Percentiles rank a stretch among this genome's conserved stretches.
Conservation (phyloP, 2,113 vertebrate species). For the Oreotrochilus melanogaster region DNA sequence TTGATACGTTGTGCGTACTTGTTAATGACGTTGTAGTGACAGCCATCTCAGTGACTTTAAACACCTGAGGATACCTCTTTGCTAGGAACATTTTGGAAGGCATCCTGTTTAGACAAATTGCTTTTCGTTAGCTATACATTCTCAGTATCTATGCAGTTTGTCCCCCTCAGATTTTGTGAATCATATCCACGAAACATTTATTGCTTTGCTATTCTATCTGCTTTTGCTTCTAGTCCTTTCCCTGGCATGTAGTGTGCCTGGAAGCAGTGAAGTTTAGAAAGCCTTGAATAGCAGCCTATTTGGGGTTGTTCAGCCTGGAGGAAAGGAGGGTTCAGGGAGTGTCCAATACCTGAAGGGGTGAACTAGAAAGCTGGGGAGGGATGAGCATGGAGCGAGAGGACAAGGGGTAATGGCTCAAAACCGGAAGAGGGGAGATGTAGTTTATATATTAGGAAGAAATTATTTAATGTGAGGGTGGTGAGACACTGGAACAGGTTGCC, state of each 20-base stretch:
- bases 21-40: not conserved
- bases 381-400: no score
- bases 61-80: not conserved
- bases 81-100: not conserved
- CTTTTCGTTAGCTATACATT: not conserved
- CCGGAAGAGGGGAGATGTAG: no score
- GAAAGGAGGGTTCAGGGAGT: no score
- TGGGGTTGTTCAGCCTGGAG: no score
- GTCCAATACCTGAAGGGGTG: no score
- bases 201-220: not conserved
- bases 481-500: no score
- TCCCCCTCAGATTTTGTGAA: not conserved
- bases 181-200: not conserved
- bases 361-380: no score
- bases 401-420: no score
- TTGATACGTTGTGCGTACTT: not conserved
- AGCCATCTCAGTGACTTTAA: not conserved
- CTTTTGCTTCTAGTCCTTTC: conserved; percentile 1
- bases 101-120: not conserved
- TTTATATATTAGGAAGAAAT: no score
- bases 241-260: not conserved
- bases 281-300: not conserved
- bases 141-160: not conserved
- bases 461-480: no score
- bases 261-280: not conserved